Evolutionary conservation across 2,888 invertebrate genomes (phyloP).

Genomic region (Lochmaea capreae): DNA sequence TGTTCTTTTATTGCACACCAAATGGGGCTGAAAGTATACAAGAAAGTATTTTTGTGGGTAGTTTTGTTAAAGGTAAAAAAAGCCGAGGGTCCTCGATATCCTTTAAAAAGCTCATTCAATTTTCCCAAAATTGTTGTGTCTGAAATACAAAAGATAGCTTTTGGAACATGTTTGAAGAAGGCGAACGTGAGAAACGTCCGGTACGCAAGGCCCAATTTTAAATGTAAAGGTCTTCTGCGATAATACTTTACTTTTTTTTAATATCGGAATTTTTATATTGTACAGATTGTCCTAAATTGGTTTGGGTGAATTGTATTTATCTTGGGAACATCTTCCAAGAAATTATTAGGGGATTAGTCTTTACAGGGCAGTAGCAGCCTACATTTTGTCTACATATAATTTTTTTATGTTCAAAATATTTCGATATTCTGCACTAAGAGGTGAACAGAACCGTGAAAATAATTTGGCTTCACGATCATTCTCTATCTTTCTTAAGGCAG

Average conservation of each 20-base stretch:
- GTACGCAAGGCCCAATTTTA: conserved; percentile 54
- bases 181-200: conserved; percentile 58
- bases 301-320: background rate
- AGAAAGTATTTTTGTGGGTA: conserved; percentile 22
- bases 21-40: conserved; percentile 8
- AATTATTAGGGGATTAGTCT: background rate
- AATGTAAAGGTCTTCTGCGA: conserved; percentile 42
- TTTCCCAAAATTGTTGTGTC: conserved; percentile 51
- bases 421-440: no score
- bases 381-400: no score
- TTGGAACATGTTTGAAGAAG: conserved; percentile 55
- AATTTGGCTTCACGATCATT: no score
- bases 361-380: no score
- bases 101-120: conserved; percentile 36
- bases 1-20: background rate
- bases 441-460: no score
- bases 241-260: background rate
- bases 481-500: no score
- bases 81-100: conserved; percentile 37
- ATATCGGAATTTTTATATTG: background rate
- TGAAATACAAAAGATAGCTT: conserved; percentile 52
- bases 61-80: conserved; percentile 24
- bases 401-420: no score
- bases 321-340: background rate
- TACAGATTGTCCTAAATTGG: background rate